Conservation (phyloP, 2,797 vertebrate species). For the Hemitrygon akajei region DNA sequence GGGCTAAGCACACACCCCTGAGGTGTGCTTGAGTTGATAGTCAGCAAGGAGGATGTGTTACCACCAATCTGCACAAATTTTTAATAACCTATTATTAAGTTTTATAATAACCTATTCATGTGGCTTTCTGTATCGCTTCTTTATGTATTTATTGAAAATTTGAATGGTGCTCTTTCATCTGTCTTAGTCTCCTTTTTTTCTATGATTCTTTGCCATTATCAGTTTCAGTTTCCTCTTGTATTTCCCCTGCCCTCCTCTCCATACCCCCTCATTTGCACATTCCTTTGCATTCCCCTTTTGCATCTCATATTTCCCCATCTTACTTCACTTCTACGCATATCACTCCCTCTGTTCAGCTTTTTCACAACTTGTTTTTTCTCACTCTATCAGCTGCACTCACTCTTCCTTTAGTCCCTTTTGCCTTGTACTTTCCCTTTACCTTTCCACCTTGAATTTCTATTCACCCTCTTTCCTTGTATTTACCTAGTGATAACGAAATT, state of each 20-base stretch:
- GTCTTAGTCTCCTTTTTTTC: not conserved
- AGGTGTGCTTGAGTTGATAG: too few relatives aligned
- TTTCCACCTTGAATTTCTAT: too few relatives aligned
- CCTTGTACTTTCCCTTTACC: too few relatives aligned
- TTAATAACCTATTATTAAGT: not conserved
- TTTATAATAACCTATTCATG: not conserved
- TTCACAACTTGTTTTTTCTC: not conserved
- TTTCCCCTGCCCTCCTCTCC: not conserved
- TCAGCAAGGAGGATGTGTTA: too few relatives aligned
- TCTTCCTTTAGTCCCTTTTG: too few relatives aligned
- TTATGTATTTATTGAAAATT: not conserved
- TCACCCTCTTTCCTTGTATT: not conserved
- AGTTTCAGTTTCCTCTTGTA: not conserved
- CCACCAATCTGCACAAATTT: too few relatives aligned
- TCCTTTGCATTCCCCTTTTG: not conserved
- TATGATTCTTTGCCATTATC: not conserved
- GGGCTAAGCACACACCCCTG: too few relatives aligned
- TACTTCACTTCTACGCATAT: not conserved
- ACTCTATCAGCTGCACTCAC: too few relatives aligned
- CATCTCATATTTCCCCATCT: not conserved
- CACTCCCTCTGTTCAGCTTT: not conserved
- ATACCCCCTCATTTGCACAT: not conserved
- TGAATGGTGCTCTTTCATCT: not conserved
- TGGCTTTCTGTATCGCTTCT: not conserved
- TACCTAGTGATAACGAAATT: not conserved